Evolutionary conservation across 2,797 vertebrate species (phyloP).

Genomic region (Pseudopleuronectes americanus): DNA sequence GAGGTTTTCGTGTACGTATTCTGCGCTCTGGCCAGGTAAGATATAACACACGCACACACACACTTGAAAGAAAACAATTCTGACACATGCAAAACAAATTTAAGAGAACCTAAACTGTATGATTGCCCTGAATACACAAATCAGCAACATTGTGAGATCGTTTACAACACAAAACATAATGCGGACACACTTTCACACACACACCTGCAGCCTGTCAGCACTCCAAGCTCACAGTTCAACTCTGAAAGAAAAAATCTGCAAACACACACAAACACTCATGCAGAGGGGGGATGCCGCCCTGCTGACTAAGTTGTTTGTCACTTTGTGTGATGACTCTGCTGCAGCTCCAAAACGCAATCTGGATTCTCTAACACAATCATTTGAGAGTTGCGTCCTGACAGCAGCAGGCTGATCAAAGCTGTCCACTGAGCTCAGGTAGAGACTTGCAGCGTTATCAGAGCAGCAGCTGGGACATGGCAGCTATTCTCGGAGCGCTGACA

Average conservation of each 20-base stretch:
- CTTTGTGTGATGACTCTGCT: conserved; percentile 57
- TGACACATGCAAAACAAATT: too few relatives aligned
- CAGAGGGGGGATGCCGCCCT: conserved; percentile 4
- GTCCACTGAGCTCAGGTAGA: conserved; percentile 55
- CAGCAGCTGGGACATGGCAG: conserved; percentile 17
- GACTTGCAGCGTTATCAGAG: conserved; percentile 37
- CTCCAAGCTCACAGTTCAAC: background rate
- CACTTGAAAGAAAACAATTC: too few relatives aligned
- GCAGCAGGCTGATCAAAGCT: conserved; percentile 50
- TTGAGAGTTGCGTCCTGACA: conserved; percentile 34
- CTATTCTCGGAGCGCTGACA: conserved; percentile 51
- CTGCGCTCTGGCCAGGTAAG: too few relatives aligned
- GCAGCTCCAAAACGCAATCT: conserved; percentile 48
- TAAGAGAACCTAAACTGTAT: too few relatives aligned
- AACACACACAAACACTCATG: too few relatives aligned
- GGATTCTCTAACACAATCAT: conserved; percentile 60
- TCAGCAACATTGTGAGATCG: too few relatives aligned
- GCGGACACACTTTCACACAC: background rate
- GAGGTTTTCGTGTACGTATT: too few relatives aligned
- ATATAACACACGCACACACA: too few relatives aligned
- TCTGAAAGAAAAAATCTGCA: background rate
- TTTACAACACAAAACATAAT: background rate
- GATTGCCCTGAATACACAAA: too few relatives aligned
- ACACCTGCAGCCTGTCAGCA: conserved; percentile 2
- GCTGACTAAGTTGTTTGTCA: conserved; percentile 67